Evolutionary conservation across 2,888 invertebrate species (phyloP).

Genomic region (Macropis europaea): DNA sequence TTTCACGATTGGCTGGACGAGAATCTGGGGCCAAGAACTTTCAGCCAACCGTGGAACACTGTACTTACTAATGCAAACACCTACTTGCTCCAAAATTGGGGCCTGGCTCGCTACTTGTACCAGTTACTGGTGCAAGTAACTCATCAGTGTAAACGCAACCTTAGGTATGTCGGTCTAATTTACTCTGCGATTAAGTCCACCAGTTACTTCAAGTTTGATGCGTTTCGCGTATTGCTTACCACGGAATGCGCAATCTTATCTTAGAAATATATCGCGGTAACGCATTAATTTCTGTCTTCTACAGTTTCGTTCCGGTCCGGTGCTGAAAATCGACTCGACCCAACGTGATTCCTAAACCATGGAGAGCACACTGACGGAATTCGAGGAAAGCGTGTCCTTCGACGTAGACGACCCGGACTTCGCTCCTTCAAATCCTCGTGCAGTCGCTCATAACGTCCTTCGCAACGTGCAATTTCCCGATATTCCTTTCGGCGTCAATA

Average conservation of each 20-base stretch:
- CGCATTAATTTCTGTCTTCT: background rate
- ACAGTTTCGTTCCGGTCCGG: background rate
- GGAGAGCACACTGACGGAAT: constrained; percentile 73
- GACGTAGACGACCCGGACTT: constrained; percentile 78
- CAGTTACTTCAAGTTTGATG: no score
- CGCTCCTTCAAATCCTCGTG: constrained; percentile 62
- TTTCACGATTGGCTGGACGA: no score
- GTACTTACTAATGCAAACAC: no score
- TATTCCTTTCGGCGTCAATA: constrained; percentile 56
- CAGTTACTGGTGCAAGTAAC: no score
- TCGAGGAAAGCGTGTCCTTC: constrained; percentile 76
- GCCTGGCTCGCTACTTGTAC: no score
- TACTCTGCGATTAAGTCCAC: no score
- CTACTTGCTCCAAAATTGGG: no score
- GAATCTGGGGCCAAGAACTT: no score
- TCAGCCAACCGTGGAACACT: no score
- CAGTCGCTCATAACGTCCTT: constrained; percentile 53
- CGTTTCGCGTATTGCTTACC: no score
- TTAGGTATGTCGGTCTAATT: no score
- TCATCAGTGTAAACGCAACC: no score
- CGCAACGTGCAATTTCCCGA: constrained; percentile 58
- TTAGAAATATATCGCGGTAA: background rate
- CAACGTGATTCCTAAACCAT: constrained; percentile 25
- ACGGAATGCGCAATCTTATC: background rate
- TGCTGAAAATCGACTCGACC: background rate